Percentiles rank a stretch among this genome's conserved stretches.
Conservation (phyloP, 2,888 invertebrate genomes). For the Apeira syringaria region DNA sequence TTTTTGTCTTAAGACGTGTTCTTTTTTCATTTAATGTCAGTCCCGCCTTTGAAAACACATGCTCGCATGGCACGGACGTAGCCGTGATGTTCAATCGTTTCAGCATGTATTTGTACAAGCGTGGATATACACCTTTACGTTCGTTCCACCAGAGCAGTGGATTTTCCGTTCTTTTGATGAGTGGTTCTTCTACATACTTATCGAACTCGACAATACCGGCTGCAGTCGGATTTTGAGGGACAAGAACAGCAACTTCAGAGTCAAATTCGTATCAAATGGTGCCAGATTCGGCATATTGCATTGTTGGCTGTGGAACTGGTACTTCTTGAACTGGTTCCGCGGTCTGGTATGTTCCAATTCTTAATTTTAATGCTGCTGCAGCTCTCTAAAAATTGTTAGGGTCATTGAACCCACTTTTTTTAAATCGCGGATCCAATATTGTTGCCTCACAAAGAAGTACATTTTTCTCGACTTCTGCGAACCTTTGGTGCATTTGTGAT, state of each 20-base stretch:
- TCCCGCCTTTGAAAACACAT: too few relatives aligned
- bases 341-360: not conserved
- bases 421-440: too few relatives aligned
- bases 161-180: not conserved
- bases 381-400: too few relatives aligned
- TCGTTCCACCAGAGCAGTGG: not conserved
- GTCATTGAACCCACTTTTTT: too few relatives aligned
- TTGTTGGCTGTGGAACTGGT: not conserved
- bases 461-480: too few relatives aligned
- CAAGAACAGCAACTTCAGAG: not conserved
- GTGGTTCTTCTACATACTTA: not conserved
- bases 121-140: not conserved
- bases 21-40: too few relatives aligned
- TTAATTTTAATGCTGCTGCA: not conserved
- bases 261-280: not conserved
- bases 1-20: too few relatives aligned
- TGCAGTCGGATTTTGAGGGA: not conserved
- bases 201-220: not conserved
- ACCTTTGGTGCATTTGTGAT: not conserved
- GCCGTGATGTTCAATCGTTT: not conserved
- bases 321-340: not conserved
- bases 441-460: too few relatives aligned
- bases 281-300: not conserved
- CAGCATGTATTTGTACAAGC: not conserved
- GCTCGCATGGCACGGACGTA: too few relatives aligned